Conservation (phyloP, 2,888 invertebrate genomes). For the Drepana falcataria region DNA sequence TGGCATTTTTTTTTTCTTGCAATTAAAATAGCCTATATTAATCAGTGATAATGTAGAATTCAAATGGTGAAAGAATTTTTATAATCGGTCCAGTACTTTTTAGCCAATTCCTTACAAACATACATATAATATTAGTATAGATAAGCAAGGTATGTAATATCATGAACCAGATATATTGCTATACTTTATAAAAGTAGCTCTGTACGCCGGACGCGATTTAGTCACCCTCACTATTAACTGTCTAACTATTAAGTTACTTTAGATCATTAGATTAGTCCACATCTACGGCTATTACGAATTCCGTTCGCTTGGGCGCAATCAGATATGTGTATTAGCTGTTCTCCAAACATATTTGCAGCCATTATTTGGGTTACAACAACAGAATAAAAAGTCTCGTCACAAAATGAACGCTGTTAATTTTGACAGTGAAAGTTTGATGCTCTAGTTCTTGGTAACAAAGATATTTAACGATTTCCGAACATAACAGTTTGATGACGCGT, state of each 20-base stretch:
- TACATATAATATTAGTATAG: not conserved
- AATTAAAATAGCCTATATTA: too few species aligned
- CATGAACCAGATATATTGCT: not conserved
- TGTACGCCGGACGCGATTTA: constrained; percentile 26
- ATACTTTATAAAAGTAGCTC: not conserved
- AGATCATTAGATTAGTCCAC: constrained; percentile 26
- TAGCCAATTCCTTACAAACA: too few species aligned
- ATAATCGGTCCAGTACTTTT: too few species aligned
- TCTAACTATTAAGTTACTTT: constrained; percentile 25
- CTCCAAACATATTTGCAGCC: not conserved
- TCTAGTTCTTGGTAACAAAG: constrained; percentile 19
- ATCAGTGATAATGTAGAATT: too few species aligned
- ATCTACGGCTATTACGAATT: constrained; percentile 17
- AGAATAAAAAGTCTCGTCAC: not conserved
- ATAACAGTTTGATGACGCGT: constrained; percentile 8
- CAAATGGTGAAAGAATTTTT: too few species aligned
- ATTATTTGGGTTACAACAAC: not conserved
- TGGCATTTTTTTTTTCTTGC: too few species aligned
- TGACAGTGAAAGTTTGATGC: constrained; percentile 30
- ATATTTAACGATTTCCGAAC: constrained; percentile 4
- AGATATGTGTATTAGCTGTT: not conserved
- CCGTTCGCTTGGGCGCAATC: constrained; percentile 4
- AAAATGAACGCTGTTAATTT: constrained; percentile 15
- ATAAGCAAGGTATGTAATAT: not conserved
- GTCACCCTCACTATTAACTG: constrained; percentile 24